Evolutionary conservation across 1,140 invertebrate species (phyloP).

Genomic region (Oryctes rhinoceros): DNA sequence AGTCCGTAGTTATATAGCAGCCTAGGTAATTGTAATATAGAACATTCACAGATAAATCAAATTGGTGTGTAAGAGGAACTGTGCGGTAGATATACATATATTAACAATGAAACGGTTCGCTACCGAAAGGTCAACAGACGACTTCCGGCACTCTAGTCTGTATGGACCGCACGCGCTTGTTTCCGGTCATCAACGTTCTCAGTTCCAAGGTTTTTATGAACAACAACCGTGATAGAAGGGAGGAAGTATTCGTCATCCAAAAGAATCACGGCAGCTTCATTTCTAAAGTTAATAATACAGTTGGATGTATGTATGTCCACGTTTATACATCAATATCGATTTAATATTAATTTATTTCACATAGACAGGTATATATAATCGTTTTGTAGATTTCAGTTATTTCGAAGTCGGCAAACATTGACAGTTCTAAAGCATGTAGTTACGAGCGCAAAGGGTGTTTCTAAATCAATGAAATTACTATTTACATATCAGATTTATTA

Average conservation of each 20-base stretch:
- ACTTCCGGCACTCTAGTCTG: slow-evolving; percentile 52
- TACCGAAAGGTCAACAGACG: slow-evolving; percentile 54
- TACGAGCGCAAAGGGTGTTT: too few species aligned
- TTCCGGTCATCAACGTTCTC: slow-evolving; percentile 50
- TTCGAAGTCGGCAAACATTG: too few species aligned
- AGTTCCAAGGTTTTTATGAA: slow-evolving; percentile 35
- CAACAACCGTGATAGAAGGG: not conserved
- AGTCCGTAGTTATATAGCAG: not conserved
- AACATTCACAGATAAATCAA: slow-evolving; percentile 42
- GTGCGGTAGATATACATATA: slow-evolving; percentile 42
- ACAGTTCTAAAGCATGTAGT: too few species aligned
- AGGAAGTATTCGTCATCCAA: slow-evolving; percentile 31
- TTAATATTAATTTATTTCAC: too few species aligned
- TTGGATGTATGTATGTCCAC: not conserved
- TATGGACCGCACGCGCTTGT: slow-evolving; percentile 48
- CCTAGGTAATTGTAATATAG: not conserved
- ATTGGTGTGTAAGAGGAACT: slow-evolving; percentile 45
- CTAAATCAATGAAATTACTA: too few species aligned
- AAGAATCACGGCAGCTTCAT: not conserved
- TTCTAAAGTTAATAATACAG: not conserved
- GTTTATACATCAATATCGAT: not conserved
- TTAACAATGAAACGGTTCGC: slow-evolving; percentile 50
- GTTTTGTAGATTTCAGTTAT: too few species aligned
- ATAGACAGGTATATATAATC: too few species aligned
- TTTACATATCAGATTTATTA: too few species aligned